Conservation (phyloP, 2,888 invertebrate species). For the Acrobasis repandana region DNA sequence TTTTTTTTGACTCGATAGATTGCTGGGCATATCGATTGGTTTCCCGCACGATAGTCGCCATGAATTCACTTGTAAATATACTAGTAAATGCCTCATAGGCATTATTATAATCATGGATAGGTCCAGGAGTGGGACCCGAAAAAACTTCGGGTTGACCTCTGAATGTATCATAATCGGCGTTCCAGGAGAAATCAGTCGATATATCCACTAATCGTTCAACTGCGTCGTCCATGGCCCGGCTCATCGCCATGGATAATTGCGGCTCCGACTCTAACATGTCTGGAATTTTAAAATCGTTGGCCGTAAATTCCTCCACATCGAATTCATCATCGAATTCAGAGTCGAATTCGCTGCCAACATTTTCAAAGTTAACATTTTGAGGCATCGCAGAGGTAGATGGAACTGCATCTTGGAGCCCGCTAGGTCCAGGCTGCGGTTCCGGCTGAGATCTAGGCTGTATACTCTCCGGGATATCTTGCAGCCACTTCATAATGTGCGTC, state of each 20-base stretch:
- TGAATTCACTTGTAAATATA: not conserved
- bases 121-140: not conserved
- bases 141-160: constrained; percentile 3
- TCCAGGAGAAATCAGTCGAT: constrained; percentile 3
- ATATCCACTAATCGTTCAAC: constrained; percentile 6
- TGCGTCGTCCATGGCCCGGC: constrained; percentile 5
- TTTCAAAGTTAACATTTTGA: not conserved
- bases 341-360: constrained; percentile 7
- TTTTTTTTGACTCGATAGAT: not conserved
- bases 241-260: not conserved
- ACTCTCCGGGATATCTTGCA: constrained; percentile 5
- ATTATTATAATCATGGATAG: not conserved
- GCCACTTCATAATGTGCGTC: constrained; percentile 9
- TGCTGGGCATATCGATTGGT: not conserved
- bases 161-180: not conserved
- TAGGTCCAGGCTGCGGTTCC: not conserved
- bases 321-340: too few relatives aligned
- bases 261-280: not conserved
- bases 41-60: not conserved
- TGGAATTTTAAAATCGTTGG: not conserved
- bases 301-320: not conserved
- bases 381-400: not conserved
- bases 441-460: not conserved
- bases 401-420: not conserved
- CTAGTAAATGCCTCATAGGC: constrained; percentile 1